Conservation (phyloP, 2,888 invertebrate genomes). For the Drosophila hamatofila region DNA sequence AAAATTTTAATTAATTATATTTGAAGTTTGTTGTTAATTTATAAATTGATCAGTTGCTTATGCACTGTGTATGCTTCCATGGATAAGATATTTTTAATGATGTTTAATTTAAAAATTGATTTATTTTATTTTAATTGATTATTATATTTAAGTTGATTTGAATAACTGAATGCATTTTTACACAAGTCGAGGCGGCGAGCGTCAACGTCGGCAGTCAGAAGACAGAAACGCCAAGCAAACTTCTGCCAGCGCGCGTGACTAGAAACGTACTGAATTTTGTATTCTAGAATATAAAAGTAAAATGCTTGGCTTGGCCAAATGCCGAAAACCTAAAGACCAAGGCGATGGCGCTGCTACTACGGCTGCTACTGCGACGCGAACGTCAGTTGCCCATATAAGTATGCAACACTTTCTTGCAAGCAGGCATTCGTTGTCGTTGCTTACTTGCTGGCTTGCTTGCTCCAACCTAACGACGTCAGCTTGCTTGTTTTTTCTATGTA, state of each 20-base stretch:
- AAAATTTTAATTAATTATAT: conserved; percentile 23
- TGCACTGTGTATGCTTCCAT: conserved; percentile 51
- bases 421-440: conserved; percentile 51
- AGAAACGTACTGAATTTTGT: conserved; percentile 82
- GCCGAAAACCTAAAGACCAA: conserved; percentile 69
- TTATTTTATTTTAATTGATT: conserved; percentile 21
- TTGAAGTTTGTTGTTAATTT: conserved; percentile 18
- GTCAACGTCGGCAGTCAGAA: conserved; percentile 67
- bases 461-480: conserved; percentile 56
- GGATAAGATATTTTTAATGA: conserved; percentile 14
- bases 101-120: conserved; percentile 19
- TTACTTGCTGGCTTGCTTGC: conserved; percentile 65
- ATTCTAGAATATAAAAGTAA: conserved; percentile 73
- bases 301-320: conserved; percentile 68
- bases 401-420: conserved; percentile 80
- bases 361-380: conserved; percentile 50
- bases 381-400: conserved; percentile 75
- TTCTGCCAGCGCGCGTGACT: conserved; percentile 83
- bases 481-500: conserved; percentile 51
- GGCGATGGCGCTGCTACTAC: conserved; percentile 68
- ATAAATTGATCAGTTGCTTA: conserved; percentile 49
- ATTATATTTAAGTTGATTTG: conserved; percentile 48
- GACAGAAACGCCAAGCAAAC: conserved; percentile 79
- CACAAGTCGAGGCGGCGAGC: conserved; percentile 74
- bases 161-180: conserved; percentile 65